phyloP scores from a whole-genome alignment of 2,113 vertebrate species.

The Anhinga anhinga region DNA sequence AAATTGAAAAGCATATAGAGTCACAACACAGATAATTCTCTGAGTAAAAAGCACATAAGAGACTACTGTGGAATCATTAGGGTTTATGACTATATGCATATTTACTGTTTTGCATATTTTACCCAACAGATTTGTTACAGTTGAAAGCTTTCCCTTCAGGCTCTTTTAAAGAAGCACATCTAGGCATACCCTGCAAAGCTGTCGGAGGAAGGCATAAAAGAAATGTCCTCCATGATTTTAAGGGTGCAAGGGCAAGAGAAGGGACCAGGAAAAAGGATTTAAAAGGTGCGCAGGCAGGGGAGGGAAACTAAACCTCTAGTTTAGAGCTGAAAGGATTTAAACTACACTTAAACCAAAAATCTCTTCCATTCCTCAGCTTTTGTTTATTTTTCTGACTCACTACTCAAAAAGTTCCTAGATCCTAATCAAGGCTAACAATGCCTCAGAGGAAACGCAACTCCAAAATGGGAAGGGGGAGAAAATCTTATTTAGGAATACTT shows the following conservation, averaged over 20 bases:
- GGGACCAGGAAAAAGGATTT: neutral
- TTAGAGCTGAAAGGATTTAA: neutral
- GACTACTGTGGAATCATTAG: neutral
- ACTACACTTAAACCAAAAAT: neutral
- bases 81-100: neutral
- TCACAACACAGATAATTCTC: neutral
- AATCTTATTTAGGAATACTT: neutral
- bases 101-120: neutral
- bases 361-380: neutral
- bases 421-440: slow-evolving; percentile 28
- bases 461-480: neutral
- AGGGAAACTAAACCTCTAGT: neutral
- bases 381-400: slow-evolving; percentile 20
- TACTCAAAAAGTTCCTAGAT: slow-evolving; percentile 7
- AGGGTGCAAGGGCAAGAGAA: neutral
- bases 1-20: neutral
- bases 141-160: neutral
- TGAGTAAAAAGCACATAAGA: neutral
- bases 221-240: neutral
- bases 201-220: neutral
- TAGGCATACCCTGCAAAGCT: neutral
- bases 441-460: neutral
- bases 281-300: neutral
- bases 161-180: neutral
- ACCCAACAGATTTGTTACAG: neutral